Evolutionary conservation across 2,888 invertebrate species (phyloP).

Genomic region (Acleris cristana): DNA sequence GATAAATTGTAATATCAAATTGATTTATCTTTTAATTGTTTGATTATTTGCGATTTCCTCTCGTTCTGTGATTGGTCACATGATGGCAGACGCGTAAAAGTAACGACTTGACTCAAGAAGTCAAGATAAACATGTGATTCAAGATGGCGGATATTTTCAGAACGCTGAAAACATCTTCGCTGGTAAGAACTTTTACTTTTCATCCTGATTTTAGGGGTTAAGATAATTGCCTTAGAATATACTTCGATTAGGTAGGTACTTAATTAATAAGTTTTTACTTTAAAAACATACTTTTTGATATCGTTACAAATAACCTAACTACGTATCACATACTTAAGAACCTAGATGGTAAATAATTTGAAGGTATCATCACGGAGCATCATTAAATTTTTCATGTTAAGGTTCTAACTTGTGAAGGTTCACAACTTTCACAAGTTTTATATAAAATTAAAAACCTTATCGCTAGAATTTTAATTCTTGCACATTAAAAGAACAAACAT

Average conservation of each 20-base stretch:
- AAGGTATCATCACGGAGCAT: no score
- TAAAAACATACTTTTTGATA: no score
- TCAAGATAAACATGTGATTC: constrained; percentile 75
- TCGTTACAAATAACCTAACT: no score
- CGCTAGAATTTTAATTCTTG: neutral
- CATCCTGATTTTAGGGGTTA: constrained; percentile 24
- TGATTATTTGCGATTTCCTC: constrained; percentile 55
- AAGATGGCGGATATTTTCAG: constrained; percentile 74
- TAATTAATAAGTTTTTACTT: no score
- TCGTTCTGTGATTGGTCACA: constrained; percentile 74
- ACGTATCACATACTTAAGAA: no score
- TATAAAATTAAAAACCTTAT: neutral
- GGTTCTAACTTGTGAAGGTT: no score
- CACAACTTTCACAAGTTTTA: neutral
- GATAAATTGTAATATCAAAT: constrained; percentile 40
- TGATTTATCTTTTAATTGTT: constrained; percentile 53
- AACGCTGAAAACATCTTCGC: constrained; percentile 51
- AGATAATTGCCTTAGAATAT: neutral
- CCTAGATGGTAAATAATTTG: no score
- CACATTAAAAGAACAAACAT: neutral
- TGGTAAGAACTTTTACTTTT: constrained; percentile 61
- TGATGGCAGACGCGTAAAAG: constrained; percentile 59
- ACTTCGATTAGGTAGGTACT: no score
- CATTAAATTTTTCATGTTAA: no score
- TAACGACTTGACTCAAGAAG: constrained; percentile 56